Base-by-base conservation (phyloP, 2,888 invertebrate genomes). In the Tiliacea citrago region DNA sequence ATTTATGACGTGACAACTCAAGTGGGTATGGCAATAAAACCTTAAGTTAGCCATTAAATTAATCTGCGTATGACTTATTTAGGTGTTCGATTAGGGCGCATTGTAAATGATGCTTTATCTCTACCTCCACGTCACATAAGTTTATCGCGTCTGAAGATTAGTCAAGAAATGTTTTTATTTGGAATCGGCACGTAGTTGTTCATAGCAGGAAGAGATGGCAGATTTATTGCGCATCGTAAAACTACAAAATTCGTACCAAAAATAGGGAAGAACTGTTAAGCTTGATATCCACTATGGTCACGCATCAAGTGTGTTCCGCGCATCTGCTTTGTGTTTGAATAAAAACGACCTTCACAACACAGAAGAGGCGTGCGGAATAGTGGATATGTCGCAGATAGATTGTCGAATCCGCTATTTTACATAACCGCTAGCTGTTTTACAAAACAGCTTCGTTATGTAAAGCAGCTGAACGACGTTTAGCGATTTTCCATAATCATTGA, bases 61-160 rank as follows among this genome's bases (percentile, higher is more conserved):
- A 78, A 71, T 80, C 79, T 21, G n/a, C 24, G 10, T 47, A 42
- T 63, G 39, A 53, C 45, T 51, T 55, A 12, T 21, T 77, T 51
- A 58, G 51, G 49, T 13, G 39, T 42, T 61, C 39, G 58, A 72
- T 80, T 71, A 68, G 3, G 24, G 9, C 12, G 18, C 12, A 47
- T 72, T 53, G 63, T 77, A 82, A 83, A 72, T 68, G 55, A 77
- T 51, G 13, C 24, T 68, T 68, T 68, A 83, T 79, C 83, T 79
- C 83, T 29, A 29, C 29, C 29, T 39, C 10, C 49, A 60, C 49
- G 55, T 69, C 47, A 69, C 13, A 45, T 66, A 35, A 21, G 12
- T 58, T 39, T 77, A 67, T 35, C 16, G 39, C 39, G 55, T 51
- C 13, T 24, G 49, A 10, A 35, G 82, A 77, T 76, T 47, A 81